Evolutionary conservation across 1,140 invertebrate genomes (phyloP), one percentile per base, ranked within the genome.

Genomic region (Nautilus pompilius): DNA sequence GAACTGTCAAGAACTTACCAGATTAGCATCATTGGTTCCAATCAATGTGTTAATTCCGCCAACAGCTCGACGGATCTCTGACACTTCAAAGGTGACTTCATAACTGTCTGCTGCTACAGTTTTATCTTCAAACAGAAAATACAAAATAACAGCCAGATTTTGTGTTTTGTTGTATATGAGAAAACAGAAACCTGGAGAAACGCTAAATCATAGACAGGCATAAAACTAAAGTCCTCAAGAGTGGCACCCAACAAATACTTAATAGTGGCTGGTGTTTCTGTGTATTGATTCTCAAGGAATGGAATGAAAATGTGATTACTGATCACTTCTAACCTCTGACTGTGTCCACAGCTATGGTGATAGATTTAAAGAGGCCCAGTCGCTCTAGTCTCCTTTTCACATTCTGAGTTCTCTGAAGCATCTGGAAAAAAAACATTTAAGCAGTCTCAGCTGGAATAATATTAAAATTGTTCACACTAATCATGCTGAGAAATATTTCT

Each of bases 261-360:
- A n/a, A n/a, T n/a, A n/a, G n/a, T n/a, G n/a, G n/a, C n/a, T n/a
- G n/a, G n/a, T n/a, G n/a, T n/a, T n/a, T n/a, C n/a, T n/a, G n/a
- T n/a, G n/a, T n/a, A n/a, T n/a, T n/a, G n/a, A n/a, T n/a, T n/a
- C n/a, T n/a, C n/a, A n/a, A n/a, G n/a, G n/a, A n/a, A n/a, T n/a
- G n/a, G n/a, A n/a, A n/a, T n/a, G n/a, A n/a, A n/a, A n/a, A n/a
- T n/a, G n/a, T n/a, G n/a, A n/a, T n/a, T n/a, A n/a, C n/a, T n/a
- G n/a, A n/a, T n/a, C n/a, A n/a, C n/a, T n/a, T n/a, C 41, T 34
- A 63, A 77, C 82, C 79, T 75, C 87, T 86, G 67, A 89, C 90
- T n/a, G 91, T 91, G 77, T 96, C 93, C 66, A 96, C 91, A 65
- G 86, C 87, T 32, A 95, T 87, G 15, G 87, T 87, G 60, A 96